Base-by-base conservation (phyloP, 2,113 vertebrate genomes). In the Lamprologus speciosus region DNA sequence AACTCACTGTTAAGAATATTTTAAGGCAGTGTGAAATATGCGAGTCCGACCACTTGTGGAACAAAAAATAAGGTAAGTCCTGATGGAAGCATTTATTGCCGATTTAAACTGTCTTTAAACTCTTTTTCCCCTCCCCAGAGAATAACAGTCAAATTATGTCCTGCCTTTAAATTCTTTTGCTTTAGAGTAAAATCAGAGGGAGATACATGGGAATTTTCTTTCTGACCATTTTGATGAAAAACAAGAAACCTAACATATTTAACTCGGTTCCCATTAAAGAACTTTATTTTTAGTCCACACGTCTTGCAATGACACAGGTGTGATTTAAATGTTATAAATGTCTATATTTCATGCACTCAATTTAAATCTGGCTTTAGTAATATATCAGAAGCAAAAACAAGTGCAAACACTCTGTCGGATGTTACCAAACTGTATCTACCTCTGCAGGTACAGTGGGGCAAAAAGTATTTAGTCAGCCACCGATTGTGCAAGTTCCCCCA, bases 11-110 rank as follows among this genome's bases (percentile, higher is more conserved):
- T 90, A 54, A 84, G 81, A 75, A 92, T 85, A 91, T 88, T 91
- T 88, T 80, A 81, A 92, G 85, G 87, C 14, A 12, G 89, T 91
- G 86, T 93, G 92, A 92, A 91, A 93, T 92, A 84, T 93, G 65
- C 14, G 57, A 91, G 75, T 90, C 70, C 13, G 82, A 85, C 84
- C 85, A 88, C 90, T 91, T 88, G 88, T 90, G 85, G 65, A 85
- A 80, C 79, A 60, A 45, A 84, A 73, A 83, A 85, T 51, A 37
- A 83, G 68, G 53, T 40, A 84, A 73, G 80, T 84, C 31, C 51
- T 60, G 80, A 86, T 78, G 63, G 80, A 88, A 68, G 55, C 63
- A 47, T 87, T 93, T 86, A 68, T 54, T 75, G 57, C 65, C 33
- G 60, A 86, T 90, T 92, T 82, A 80, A 85, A 70, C 10, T 17